Evolutionary conservation across 2,888 invertebrate species (phyloP).

Genomic region (Ormyrus thymus): DNA sequence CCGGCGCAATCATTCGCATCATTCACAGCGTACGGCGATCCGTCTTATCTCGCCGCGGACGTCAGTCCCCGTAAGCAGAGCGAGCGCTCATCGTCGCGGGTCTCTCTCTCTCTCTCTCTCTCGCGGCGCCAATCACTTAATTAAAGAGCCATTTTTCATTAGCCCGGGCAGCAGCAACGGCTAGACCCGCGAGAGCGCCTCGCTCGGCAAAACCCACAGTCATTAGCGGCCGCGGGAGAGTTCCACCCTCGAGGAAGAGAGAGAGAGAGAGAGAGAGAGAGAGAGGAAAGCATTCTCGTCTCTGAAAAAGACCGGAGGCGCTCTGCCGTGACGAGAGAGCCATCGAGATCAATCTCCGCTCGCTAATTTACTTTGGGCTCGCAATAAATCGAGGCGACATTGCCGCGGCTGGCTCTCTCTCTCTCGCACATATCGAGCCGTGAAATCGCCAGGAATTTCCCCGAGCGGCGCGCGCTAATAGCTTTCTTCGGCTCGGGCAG

Average conservation of each 20-base stretch:
- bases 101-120: not conserved
- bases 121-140: not conserved
- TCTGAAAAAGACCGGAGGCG: not conserved
- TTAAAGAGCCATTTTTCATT: constrained; percentile 29
- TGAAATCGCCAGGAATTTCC: constrained; percentile 18
- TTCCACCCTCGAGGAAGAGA: too few relatives aligned
- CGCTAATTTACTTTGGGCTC: constrained; percentile 9
- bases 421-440: not conserved
- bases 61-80: not conserved
- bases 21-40: not conserved
- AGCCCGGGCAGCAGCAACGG: not conserved
- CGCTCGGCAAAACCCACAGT: too few relatives aligned
- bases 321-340: not conserved
- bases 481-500: too few relatives aligned
- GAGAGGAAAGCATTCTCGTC: too few relatives aligned
- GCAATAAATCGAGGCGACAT: constrained; percentile 2
- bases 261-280: too few relatives aligned
- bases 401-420: too few relatives aligned
- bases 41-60: not conserved
- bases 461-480: not conserved
- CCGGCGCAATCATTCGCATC: not conserved
- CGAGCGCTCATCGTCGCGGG: not conserved
- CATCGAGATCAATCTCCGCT: constrained; percentile 26
- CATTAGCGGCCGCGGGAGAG: too few relatives aligned
- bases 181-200: not conserved